These are phyloP conservation scores for Betta splendens DNA, from an alignment of 2,797 vertebrate genomes.

Conservation along the genomic window DNA sequence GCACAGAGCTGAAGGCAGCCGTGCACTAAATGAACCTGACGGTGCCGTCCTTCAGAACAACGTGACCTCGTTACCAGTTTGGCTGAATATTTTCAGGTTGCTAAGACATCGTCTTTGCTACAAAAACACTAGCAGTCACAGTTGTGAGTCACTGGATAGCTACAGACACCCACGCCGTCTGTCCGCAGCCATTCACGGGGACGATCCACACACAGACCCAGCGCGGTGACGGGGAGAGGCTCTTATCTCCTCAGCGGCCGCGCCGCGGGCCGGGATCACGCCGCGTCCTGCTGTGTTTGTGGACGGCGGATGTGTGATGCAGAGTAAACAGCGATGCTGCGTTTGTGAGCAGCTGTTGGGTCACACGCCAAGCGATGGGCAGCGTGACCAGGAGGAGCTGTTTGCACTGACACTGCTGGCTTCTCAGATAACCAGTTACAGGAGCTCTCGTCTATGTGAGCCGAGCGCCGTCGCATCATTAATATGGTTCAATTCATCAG, in stretches of 20 bases:
- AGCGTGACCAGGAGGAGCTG: conserved; percentile 30
- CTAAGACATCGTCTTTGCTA: conserved; percentile 45
- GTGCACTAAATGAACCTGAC: conserved; percentile 8
- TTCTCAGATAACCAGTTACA: conserved; percentile 48
- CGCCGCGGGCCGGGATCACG: conserved; percentile 18
- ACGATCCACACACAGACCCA: neutral
- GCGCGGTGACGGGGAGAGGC: conserved; percentile 13
- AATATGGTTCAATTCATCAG: neutral
- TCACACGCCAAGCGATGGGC: conserved; percentile 57
- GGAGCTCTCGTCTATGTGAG: neutral
- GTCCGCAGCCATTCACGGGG: conserved; percentile 15
- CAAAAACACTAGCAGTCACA: conserved; percentile 1
- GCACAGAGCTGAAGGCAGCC: neutral
- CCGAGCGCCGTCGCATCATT: neutral
- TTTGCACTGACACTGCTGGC: conserved; percentile 50
- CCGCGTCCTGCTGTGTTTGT: conserved; percentile 64
- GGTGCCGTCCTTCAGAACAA: conserved; percentile 26
- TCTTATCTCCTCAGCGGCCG: conserved; percentile 29
- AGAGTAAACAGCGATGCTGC: conserved; percentile 62
- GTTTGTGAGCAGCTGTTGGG: conserved; percentile 48
- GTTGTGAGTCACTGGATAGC: conserved; percentile 32
- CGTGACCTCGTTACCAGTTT: conserved; percentile 39
- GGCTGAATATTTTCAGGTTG: conserved; percentile 39
- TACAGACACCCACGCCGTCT: conserved; percentile 11
- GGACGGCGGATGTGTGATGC: conserved; percentile 58